Evolutionary conservation across 2,888 invertebrate species (phyloP), one percentile per base, ranked within the genome.

Genomic region (Diogma glabrata): DNA sequence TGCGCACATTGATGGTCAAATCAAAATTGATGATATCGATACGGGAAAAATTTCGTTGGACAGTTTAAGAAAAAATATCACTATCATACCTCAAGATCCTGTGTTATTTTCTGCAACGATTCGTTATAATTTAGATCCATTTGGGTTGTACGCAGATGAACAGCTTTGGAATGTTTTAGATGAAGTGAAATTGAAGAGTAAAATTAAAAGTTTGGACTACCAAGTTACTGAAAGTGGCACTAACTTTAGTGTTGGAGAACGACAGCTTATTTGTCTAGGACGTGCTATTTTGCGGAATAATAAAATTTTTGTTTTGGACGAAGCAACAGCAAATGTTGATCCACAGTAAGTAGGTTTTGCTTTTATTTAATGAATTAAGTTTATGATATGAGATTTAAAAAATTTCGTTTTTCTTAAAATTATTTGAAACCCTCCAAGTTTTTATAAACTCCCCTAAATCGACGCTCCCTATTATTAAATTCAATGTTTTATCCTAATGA

Each of bases 21-120:
- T 91, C 19, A 65, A 74, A 26, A 85, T 91, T 55, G 90, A 91
- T 62, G 81, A 74, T 47, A 69, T 87, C n/a, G 73, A 75, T 52
- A 75, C 74, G 1, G 67, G 70, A 19, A 60, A 63, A 20, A 67
- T 83, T 47, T 74, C 75, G 0, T 59, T 76, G 26, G 70, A 73
- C 51, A 63, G 67, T 7, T 61, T 77, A 9, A 67, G 77, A 46
- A 71, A 72, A 1, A 71, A 73, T 57, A 72, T 77, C 22, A 75
- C 77, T 1, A 77, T 77, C 45, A 77, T 77, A 57, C 77, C 77
- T 3, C 77, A 77, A 61, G 74, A 75, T 60, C 75, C 75, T 0
- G 72, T 75, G 7, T 63, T 71, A 3, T 43, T 43, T 43, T 43
- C 43, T 4, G 43, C 43, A n/a, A 43, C 43, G 16, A 43, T 43